Base-by-base conservation (phyloP, 2,888 invertebrate genomes). In the Anthophora plumipes region DNA sequence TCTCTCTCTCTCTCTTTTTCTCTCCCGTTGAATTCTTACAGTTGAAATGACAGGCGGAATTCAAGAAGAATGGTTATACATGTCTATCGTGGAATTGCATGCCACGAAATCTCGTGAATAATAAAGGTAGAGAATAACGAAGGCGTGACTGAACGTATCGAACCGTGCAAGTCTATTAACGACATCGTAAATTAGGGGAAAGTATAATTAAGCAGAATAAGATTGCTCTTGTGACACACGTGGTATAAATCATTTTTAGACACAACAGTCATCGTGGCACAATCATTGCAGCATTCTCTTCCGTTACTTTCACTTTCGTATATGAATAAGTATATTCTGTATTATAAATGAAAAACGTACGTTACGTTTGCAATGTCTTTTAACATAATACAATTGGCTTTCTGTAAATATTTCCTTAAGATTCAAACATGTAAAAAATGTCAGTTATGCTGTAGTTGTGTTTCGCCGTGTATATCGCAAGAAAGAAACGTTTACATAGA, bases 121-220 rank as follows among this genome's bases (percentile, higher is more conserved):
- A 68, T 25, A 46, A 46, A 25, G 20, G 14, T 9, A n/a, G 52
- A 17, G 52, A 11, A 20, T n/a, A 41, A 41, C 41, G 66, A 70
- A n/a, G 22, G 52, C 14, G 25, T 37, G 37, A 48, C 41, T 55
- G 17, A 63, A 48, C 37, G 43, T 54, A 60, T 68, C 41, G 60
- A 54, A 48, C 55, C 22, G 52, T 14, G 25, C 22, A 25, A 41
- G 20, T 46, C 41, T 55, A 66, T 63, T 79, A 67, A 80, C 68
- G 57, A 60, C 25, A 39, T 41, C 39, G 64, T 37, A 54, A 77
- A 66, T 77, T 77, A 71, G 63, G 69, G 57, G 57, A 73, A 74
- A 70, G 72, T 69, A 77, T 74, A 82, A 84, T 84, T 74, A 74
- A 85, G 74, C 63, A 54, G 43, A 61, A 55, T 60, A 85, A 68